These are phyloP conservation scores for Lissonota sp. DNA, from an alignment of 2,888 invertebrate species.

Conservation along the genomic window DNA sequence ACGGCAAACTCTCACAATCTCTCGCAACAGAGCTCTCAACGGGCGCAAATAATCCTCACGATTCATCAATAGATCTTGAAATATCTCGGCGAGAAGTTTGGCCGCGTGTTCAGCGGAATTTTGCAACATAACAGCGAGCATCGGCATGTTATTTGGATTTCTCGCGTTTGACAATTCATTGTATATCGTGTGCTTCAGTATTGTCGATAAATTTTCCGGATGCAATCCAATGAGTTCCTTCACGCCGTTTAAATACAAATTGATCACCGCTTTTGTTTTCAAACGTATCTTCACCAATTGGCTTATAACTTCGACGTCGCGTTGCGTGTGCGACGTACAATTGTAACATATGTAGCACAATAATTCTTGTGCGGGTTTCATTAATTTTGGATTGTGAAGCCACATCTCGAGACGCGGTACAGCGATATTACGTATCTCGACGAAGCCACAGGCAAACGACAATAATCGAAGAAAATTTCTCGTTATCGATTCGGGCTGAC, in stretches of 20 bases:
- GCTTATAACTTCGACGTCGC: conserved; percentile 91
- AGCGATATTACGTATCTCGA: conserved; percentile 92
- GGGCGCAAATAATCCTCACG: conserved; percentile 96
- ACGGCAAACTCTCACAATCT: conserved; percentile 93
- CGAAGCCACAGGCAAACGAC: conserved; percentile 93
- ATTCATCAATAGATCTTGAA: conserved; percentile 93
- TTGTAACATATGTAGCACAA: conserved; percentile 96
- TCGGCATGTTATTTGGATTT: conserved; percentile 97
- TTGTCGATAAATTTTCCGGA: conserved; percentile 92
- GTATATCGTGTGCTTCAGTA: conserved; percentile 96
- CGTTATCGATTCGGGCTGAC: conserved; percentile 94
- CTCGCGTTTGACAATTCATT: conserved; percentile 97
- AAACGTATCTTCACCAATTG: conserved; percentile 95
- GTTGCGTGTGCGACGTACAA: conserved; percentile 89
- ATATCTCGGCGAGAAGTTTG: conserved; percentile 93
- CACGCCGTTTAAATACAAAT: conserved; percentile 94
- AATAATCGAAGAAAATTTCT: conserved; percentile 94
- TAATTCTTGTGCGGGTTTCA: conserved; percentile 96
- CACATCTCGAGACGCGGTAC: conserved; percentile 94
- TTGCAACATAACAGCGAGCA: conserved; percentile 95
- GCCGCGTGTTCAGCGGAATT: conserved; percentile 93
- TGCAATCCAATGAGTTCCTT: conserved; percentile 95
- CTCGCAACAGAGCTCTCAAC: conserved; percentile 93
- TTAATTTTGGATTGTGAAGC: conserved; percentile 98
- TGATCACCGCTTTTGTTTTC: conserved; percentile 96